A percentile compares a stretch with the other conserved stretches of the same genome.
Conservation (phyloP, 2,797 vertebrate genomes). For the Hypotaenidia okinawae region DNA sequence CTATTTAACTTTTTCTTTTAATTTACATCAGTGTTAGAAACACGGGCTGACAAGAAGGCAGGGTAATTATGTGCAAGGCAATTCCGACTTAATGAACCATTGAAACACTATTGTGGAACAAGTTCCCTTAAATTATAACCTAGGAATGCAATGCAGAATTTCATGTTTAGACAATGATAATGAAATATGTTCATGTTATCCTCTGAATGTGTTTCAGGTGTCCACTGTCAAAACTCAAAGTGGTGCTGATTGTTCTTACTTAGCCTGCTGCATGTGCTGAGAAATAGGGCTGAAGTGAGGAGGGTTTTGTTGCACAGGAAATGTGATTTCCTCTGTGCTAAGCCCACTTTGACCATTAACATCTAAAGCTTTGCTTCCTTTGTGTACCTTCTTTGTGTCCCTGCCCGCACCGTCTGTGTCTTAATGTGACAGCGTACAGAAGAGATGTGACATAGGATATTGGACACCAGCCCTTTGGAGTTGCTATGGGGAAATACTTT, state of each 20-base stretch:
- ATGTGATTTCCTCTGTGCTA: background rate
- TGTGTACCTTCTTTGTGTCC: background rate
- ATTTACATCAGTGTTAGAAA: background rate
- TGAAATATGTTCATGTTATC: background rate
- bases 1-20: background rate
- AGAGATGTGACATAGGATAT: fast-evolving
- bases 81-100: background rate
- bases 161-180: background rate
- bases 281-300: background rate
- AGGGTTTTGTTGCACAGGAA: background rate
- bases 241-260: background rate
- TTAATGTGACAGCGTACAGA: background rate
- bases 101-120: background rate
- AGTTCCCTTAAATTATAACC: background rate
- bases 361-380: background rate
- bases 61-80: background rate
- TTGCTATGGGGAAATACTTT: background rate
- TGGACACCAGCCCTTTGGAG: background rate
- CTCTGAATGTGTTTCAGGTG: background rate
- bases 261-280: background rate
- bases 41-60: background rate
- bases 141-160: background rate
- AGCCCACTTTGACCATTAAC: background rate
- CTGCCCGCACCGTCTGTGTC: background rate
- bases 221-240: background rate